A percentile compares a stretch with the other conserved stretches of the same genome.
These are phyloP conservation scores for Australoheros facetus DNA, from an alignment of 2,797 vertebrate genomes.

Conservation along the genomic window DNA sequence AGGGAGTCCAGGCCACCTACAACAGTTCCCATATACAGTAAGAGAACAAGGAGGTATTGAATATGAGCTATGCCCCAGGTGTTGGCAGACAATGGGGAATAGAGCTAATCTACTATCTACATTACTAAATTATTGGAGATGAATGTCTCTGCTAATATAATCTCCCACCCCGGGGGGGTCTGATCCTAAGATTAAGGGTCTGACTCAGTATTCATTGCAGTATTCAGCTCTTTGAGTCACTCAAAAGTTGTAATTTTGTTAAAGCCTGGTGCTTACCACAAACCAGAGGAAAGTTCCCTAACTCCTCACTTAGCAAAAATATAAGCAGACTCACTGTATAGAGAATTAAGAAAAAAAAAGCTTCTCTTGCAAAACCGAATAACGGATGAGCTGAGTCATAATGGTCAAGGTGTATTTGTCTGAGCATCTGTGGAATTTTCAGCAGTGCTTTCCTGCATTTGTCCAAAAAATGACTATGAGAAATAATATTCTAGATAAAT, in stretches of 20 bases:
- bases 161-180: conserved; percentile 68
- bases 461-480: neutral
- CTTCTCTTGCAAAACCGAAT: neutral
- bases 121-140: conserved; percentile 83
- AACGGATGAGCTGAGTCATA: conserved; percentile 21
- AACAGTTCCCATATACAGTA: conserved; percentile 58
- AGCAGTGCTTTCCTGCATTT: conserved; percentile 9
- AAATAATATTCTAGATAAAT: conserved; percentile 11
- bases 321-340: conserved; percentile 15
- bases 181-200: conserved; percentile 78
- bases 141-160: conserved; percentile 83
- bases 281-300: conserved; percentile 51
- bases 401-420: neutral
- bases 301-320: conserved; percentile 31
- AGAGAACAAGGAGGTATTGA: conserved; percentile 71
- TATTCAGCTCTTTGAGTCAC: conserved; percentile 60
- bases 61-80: conserved; percentile 69
- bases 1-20: conserved; percentile 68
- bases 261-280: conserved; percentile 42
- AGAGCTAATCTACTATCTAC: conserved; percentile 80
- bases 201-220: conserved; percentile 70
- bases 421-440: neutral
- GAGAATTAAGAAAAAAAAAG: neutral
- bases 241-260: conserved; percentile 72
- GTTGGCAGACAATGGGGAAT: conserved; percentile 74